Conservation (phyloP, 2,797 vertebrate genomes). For the Danionella dracula region DNA sequence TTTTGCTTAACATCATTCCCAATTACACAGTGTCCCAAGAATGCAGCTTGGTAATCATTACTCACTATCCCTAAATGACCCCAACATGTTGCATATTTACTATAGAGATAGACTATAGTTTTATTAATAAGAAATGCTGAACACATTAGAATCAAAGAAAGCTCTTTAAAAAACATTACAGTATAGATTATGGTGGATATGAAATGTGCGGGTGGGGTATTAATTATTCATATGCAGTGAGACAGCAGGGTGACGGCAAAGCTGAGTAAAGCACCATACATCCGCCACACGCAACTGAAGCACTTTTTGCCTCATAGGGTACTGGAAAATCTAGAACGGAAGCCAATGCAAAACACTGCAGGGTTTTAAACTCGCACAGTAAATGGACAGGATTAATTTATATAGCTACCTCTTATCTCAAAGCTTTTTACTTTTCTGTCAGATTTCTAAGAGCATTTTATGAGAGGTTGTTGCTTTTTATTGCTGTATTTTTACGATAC, state of each 20-base stretch:
- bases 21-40: too few species aligned
- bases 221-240: constrained; percentile 32
- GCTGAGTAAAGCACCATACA: constrained; percentile 12
- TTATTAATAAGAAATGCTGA: neutral
- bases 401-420: neutral
- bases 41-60: neutral
- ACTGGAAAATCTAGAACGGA: neutral
- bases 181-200: constrained; percentile 35
- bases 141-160: neutral
- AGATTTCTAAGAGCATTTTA: neutral
- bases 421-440: neutral
- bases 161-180: neutral
- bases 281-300: constrained; percentile 10
- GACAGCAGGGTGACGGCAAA: constrained; percentile 12
- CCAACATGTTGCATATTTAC: neutral
- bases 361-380: neutral
- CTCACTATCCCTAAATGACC: neutral
- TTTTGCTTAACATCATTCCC: too few species aligned
- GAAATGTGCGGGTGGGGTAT: constrained; percentile 27
- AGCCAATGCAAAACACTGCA: neutral
- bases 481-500: neutral
- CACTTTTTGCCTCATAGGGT: constrained; percentile 16
- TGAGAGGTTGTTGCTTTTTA: neutral
- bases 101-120: neutral
- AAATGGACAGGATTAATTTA: neutral